These are phyloP conservation scores for Corythoichthys intestinalis DNA, from an alignment of 2,113 vertebrate genomes.

Conservation along the genomic window DNA sequence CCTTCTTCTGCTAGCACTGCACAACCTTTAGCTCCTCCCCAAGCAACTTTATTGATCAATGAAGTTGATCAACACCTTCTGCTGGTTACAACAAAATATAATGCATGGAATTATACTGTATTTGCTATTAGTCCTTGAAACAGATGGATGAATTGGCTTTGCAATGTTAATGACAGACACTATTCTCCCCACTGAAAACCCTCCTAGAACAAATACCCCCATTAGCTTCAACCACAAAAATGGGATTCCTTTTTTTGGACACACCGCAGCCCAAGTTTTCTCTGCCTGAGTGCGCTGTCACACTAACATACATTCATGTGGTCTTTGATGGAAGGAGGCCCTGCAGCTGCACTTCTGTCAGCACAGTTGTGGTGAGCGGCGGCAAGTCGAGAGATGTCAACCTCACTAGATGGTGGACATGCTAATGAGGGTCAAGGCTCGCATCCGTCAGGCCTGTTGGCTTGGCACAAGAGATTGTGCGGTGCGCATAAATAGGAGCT, in stretches of 20 bases:
- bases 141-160: not conserved
- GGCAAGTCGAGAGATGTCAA: slow-evolving; percentile 28
- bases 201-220: not conserved
- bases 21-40: slow-evolving; percentile 12
- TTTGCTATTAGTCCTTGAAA: not conserved
- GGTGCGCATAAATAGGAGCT: not conserved
- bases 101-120: not conserved
- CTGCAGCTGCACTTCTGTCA: slow-evolving; percentile 31
- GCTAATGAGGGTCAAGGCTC: slow-evolving; percentile 26
- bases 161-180: not conserved
- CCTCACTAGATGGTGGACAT: slow-evolving; percentile 17
- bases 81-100: slow-evolving; percentile 27
- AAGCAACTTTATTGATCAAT: slow-evolving; percentile 39
- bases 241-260: not conserved
- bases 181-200: not conserved
- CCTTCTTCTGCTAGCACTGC: slow-evolving; percentile 12
- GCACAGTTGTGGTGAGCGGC: slow-evolving; percentile 12
- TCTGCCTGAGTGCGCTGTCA: slow-evolving; percentile 23
- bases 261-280: not conserved
- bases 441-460: slow-evolving; percentile 23
- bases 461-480: not conserved
- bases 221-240: not conserved
- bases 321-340: slow-evolving; percentile 22
- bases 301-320: slow-evolving; percentile 35
- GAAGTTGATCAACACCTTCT: slow-evolving; percentile 10